Evolutionary conservation across 2,113 vertebrate genomes (phyloP).

Genomic region (Sterna hirundo): DNA sequence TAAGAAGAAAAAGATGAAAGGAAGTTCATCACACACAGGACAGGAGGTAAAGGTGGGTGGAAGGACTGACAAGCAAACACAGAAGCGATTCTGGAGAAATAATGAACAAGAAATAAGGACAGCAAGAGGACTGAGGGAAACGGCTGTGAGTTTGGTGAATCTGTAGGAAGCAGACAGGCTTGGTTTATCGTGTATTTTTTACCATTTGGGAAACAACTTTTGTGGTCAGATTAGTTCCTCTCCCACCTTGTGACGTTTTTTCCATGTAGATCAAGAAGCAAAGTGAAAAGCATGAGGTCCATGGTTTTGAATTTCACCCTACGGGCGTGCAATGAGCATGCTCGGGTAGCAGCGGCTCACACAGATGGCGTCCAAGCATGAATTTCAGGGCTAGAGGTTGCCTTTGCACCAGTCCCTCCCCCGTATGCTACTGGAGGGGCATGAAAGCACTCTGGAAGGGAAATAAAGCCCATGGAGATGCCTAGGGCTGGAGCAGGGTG

Average conservation of each 20-base stretch:
- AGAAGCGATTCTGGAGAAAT: neutral
- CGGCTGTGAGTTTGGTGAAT: neutral
- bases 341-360: neutral
- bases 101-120: neutral
- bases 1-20: neutral
- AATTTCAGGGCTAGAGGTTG: neutral
- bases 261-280: neutral
- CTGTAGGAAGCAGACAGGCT: neutral
- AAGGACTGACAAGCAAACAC: neutral
- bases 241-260: neutral
- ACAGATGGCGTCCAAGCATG: neutral
- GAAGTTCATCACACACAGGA: neutral
- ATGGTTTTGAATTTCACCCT: neutral
- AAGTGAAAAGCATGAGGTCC: neutral
- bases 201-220: neutral
- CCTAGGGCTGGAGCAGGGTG: neutral
- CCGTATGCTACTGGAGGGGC: neutral
- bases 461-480: neutral
- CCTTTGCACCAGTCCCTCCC: neutral
- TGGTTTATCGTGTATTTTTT: neutral
- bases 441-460: neutral
- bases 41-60: neutral
- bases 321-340: rapidly evolving
- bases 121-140: rapidly evolving
- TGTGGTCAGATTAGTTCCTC: neutral